phyloP scores from a whole-genome alignment of 2,888 invertebrate genomes.

The Girardia tigrina region DNA sequence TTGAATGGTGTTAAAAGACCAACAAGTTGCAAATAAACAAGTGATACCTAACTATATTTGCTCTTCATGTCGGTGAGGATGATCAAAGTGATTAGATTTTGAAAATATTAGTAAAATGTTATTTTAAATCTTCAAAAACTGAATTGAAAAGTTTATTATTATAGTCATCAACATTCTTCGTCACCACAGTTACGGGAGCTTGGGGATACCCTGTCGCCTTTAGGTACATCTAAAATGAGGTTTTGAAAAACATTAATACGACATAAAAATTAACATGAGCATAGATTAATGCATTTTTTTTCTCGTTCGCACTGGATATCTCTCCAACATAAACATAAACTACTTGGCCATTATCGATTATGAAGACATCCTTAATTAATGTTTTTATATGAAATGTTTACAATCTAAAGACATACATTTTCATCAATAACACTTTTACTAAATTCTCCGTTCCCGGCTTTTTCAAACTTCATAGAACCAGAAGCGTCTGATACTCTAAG shows the following conservation, averaged over 20 bases:
- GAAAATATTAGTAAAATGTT: no score
- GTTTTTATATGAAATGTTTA: not conserved
- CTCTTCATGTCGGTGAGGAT: no score
- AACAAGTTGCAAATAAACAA: no score
- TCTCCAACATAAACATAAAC: conserved; percentile 46
- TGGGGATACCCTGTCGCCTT: not conserved
- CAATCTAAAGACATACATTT: not conserved
- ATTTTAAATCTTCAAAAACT: no score
- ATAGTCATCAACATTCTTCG: not conserved
- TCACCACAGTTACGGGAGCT: not conserved
- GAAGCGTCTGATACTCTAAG: not conserved
- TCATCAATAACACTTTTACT: not conserved
- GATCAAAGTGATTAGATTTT: no score
- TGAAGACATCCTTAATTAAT: conserved; percentile 44
- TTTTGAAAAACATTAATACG: not conserved
- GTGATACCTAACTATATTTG: no score
- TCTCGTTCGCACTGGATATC: conserved; percentile 42
- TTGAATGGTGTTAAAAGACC: no score
- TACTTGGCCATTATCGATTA: conserved; percentile 43
- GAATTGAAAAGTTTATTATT: no score
- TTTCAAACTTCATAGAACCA: not conserved
- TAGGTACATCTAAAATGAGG: not conserved
- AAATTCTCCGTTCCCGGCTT: not conserved
- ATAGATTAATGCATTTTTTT: conserved; percentile 45
- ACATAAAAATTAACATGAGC: conserved; percentile 44